Evolutionary conservation across 2,797 vertebrate species (phyloP).

Genomic region (Lepus townsendii): DNA sequence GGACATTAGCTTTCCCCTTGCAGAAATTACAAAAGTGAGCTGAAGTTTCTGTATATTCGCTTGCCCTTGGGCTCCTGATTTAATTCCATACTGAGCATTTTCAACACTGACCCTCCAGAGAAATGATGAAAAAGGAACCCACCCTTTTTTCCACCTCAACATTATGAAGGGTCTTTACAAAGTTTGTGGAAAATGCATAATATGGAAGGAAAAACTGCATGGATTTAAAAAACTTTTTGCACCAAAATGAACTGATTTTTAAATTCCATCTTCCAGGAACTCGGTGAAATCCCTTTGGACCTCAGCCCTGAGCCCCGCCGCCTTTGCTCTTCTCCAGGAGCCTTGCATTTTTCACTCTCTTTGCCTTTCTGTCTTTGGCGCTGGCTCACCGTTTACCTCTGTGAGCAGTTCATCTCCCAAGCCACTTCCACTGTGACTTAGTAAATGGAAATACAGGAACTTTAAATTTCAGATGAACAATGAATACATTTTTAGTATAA

Average conservation of each 20-base stretch:
- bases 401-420: neutral
- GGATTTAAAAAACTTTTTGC: too few species aligned
- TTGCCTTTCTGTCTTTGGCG: neutral
- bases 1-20: too few species aligned
- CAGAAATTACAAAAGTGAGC: neutral
- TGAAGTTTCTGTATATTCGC: neutral
- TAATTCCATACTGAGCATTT: neutral
- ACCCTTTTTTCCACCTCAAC: neutral
- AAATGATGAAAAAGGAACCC: neutral
- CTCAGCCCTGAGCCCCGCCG: neutral
- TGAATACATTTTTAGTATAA: conserved; percentile 25
- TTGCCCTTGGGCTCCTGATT: neutral
- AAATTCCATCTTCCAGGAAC: too few species aligned
- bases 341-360: neutral
- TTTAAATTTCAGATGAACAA: conserved; percentile 57
- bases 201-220: too few species aligned
- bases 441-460: neutral
- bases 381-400: neutral
- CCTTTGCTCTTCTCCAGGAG: neutral
- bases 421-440: neutral
- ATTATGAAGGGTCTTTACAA: too few species aligned
- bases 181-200: too few species aligned
- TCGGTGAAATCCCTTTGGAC: too few species aligned
- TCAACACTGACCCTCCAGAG: neutral
- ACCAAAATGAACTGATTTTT: too few species aligned